Base-by-base conservation (phyloP, 1,140 invertebrate genomes). In the Araneus ventricosus region DNA sequence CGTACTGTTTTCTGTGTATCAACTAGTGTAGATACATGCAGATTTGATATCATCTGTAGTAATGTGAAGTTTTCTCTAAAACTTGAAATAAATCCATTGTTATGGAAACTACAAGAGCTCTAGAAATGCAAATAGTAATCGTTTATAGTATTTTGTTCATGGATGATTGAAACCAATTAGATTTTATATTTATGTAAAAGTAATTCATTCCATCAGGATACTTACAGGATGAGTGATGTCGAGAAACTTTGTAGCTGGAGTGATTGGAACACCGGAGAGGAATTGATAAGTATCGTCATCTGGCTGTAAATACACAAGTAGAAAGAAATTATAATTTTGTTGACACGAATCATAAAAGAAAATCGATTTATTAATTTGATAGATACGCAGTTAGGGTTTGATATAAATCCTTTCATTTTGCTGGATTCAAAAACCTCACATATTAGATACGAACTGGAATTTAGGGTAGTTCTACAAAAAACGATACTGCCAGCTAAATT, bases 271-370 rank as follows among this genome's bases (percentile, higher is more conserved):
- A 22, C 98, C 98, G 17, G 98, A 98, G 45, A 99, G 96, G 95
- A 98, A 99, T 95, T 98, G 97, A 94, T 98, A 98, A n/a, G 97
- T 98, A 94, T 98, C 98, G 95, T 98, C 98, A 94, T 97, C 97
- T 52, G 96, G 96, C 97, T 97, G 95, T 8, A 70, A 84, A 45
- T 45, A 30, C n/a, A 20, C 2, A 84, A 57, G 52, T 27, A 20
- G 17, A 84, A 84, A 75, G 14, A 34, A 5, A 10, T 75, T 75
- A n/a, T n/a, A 37, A 75, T 37, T 10, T 37, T 75, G 37, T 27
- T 75, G 14, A 22, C 14, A 63, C 4, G n/a, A 63, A n/a, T 3
- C 1, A n/a, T 63, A 6, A 63, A 63, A 2, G 24, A 63, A 63
- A 63, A 63, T 24, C 5, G 6, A n/a, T 24, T 63, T 24, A 63